These are phyloP conservation scores for Zonotrichia albicollis DNA, from an alignment of 2,797 vertebrate genomes.

Conservation along the genomic window DNA sequence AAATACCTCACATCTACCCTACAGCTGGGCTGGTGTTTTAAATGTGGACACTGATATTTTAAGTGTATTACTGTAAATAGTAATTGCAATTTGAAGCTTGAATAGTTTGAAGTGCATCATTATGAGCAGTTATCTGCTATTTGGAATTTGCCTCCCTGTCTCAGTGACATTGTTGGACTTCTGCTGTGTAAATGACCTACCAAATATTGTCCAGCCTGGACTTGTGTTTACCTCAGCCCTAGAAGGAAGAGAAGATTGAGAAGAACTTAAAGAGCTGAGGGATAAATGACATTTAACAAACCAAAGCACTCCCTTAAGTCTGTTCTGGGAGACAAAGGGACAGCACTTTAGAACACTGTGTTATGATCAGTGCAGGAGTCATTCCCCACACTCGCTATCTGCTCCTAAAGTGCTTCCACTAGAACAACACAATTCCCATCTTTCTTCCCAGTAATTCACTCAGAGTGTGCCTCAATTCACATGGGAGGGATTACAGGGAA, in stretches of 20 bases:
- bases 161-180: not conserved
- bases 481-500: not conserved
- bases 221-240: not conserved
- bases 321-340: not conserved
- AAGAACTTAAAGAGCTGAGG: not conserved
- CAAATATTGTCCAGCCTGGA: not conserved
- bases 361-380: not conserved
- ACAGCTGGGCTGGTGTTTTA: constrained; percentile 4
- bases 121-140: not conserved
- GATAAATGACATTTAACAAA: not conserved
- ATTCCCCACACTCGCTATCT: not conserved
- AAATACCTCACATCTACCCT: not conserved
- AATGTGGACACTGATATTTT: not conserved
- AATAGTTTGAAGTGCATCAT: constrained; percentile 7
- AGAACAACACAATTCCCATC: not conserved
- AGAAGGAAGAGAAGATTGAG: not conserved
- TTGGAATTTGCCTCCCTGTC: not conserved
- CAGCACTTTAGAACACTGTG: not conserved
- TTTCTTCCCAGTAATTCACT: not conserved
- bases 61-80: constrained; percentile 5
- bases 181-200: not conserved
- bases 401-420: not conserved
- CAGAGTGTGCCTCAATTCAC: not conserved
- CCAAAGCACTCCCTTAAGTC: not conserved
- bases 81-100: not conserved